Evolutionary conservation across 2,113 vertebrate species (phyloP), one percentile per base, ranked within the genome.

Genomic region (Xyrauchen texanus): DNA sequence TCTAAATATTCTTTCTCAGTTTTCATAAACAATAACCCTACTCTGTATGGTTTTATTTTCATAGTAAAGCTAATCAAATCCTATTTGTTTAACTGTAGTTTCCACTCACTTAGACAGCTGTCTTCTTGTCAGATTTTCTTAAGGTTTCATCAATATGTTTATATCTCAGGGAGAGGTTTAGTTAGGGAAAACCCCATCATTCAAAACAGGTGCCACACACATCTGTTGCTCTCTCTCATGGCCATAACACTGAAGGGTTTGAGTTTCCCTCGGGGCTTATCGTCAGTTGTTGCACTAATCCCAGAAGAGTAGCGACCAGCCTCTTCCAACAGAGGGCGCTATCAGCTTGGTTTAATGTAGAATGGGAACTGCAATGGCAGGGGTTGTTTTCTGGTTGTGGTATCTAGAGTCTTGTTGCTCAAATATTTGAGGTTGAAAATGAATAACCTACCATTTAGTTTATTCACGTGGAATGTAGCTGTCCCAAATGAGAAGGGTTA

Each of bases 301-400:
- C 21, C 21, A 34, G 21, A 34, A 34, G 21, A 34, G 21, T 34
- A 34, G 21, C 21, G 21, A 34, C 21, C 21, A 34, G 21, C 21
- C 21, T 34, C 21, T 34, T 34, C 21, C 21, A 34, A 34, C 21
- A 55, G 73, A 76, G 73, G 61, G 61, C 73, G 73, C 62, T 44
- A 53, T 52, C 16, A 16, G 49, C 9, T 8, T 55, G 34, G 0
- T 15, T 44, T 64, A 8, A 13, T 6, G 9, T 62, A 2, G 12
- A 57, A 57, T 6, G 6, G 47, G 53, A 57, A 13, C 13, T 12
- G 21, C 21, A 34, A 34, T 58, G 55, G 13, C 53, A 34, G 21
- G 21, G 0, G 4, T 2, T 7, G 13, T 58, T 7, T 15, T 1
- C n/a, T 13, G 21, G 21, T 61, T 13, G 6, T 62, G 15, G 58